These are phyloP conservation scores for Muraenolepis orangiensis DNA, from an alignment of 2,797 vertebrate species.

Conservation along the genomic window DNA sequence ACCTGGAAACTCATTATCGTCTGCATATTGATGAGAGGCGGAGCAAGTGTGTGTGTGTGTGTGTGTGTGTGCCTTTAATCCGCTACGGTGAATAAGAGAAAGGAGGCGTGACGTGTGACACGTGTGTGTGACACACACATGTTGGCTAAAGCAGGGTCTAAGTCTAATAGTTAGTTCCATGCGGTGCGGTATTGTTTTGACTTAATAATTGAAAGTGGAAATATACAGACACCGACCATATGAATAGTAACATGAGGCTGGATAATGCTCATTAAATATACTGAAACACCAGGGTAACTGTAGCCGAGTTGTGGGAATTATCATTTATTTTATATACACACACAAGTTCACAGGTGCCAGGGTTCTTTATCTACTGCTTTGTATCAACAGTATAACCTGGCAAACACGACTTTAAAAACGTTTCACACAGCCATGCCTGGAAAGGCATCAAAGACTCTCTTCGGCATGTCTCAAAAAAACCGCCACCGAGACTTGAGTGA, in stretches of 20 bases:
- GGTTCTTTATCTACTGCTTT: slow-evolving; percentile 41
- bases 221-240: slow-evolving; percentile 11
- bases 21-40: slow-evolving; percentile 45
- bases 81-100: slow-evolving; percentile 24
- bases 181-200: slow-evolving; percentile 19
- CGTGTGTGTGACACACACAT: slow-evolving; percentile 33
- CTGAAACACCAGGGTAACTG: slow-evolving; percentile 8
- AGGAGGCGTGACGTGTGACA: slow-evolving; percentile 46
- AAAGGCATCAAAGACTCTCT: slow-evolving; percentile 68
- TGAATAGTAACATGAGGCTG: background rate
- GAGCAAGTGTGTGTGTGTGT: slow-evolving; percentile 7
- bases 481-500: slow-evolving; percentile 72
- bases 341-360: slow-evolving; percentile 51
- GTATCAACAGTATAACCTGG: slow-evolving; percentile 40
- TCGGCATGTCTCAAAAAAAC: slow-evolving; percentile 66
- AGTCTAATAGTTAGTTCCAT: slow-evolving; percentile 16
- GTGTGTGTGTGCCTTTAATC: slow-evolving; percentile 9
- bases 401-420: slow-evolving; percentile 57
- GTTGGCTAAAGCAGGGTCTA: slow-evolving; percentile 11
- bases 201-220: slow-evolving; percentile 29
- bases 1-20: slow-evolving; percentile 37
- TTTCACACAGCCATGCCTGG: slow-evolving; percentile 62
- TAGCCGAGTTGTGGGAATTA: background rate
- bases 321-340: slow-evolving; percentile 7
- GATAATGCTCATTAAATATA: slow-evolving; percentile 18